Percentiles rank a stretch among this genome's conserved stretches.
phyloP scores from a whole-genome alignment of 2,797 vertebrate genomes.

The Euphonia xanthogaster region DNA sequence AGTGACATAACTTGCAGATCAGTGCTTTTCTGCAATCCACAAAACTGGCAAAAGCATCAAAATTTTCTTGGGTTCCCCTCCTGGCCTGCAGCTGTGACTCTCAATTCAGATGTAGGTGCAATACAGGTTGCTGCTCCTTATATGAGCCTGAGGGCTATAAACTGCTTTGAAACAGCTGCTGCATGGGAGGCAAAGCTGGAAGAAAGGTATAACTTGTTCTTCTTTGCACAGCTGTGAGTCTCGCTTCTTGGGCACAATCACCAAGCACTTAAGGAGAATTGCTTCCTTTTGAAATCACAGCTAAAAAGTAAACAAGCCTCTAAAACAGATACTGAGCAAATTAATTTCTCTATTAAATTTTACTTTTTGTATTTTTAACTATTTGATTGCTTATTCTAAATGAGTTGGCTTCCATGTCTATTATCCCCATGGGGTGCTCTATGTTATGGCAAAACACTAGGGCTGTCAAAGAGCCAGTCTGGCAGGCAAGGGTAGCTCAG shows the following conservation, averaged over 20 bases:
- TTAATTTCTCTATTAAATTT: neutral
- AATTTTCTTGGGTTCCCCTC: neutral
- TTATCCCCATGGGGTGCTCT: neutral
- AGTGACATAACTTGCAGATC: neutral
- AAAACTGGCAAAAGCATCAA: neutral
- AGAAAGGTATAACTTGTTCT: neutral
- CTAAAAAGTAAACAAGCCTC: neutral
- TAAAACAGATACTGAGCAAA: neutral
- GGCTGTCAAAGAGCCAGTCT: neutral
- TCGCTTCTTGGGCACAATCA: neutral
- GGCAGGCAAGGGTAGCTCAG: neutral
- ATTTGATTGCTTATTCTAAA: neutral
- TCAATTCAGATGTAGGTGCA: neutral
- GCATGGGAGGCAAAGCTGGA: neutral
- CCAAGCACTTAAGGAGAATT: neutral
- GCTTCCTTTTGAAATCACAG: conserved; percentile 1
- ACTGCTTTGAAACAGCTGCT: neutral
- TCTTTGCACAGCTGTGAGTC: neutral
- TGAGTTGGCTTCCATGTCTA: neutral
- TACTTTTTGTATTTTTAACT: conserved; percentile 5
- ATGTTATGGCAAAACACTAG: neutral
- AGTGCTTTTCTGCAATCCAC: neutral
- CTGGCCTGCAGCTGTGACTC: neutral
- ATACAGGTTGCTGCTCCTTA: neutral
- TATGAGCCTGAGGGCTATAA: neutral